Conservation (phyloP, 2,888 invertebrate species). For the Himalopsyche anomala region DNA sequence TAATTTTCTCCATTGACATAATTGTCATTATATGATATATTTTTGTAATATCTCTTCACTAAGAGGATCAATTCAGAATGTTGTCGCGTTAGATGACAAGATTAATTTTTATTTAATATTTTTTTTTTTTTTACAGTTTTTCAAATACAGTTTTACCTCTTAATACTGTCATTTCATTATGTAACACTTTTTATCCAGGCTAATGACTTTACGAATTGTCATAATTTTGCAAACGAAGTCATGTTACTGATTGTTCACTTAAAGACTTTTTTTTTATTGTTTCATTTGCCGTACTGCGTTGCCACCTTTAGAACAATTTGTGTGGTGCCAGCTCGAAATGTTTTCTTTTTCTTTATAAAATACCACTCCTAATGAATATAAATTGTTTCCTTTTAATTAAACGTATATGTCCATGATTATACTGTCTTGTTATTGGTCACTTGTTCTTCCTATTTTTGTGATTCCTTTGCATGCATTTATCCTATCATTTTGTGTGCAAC, state of each 20-base stretch:
- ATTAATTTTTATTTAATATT: no score
- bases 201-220: no score
- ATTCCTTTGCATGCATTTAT: not conserved
- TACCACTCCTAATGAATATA: not conserved
- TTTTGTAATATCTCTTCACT: slow-evolving; percentile 2
- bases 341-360: not conserved
- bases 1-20: not conserved
- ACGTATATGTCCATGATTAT: slow-evolving; percentile 28
- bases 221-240: no score
- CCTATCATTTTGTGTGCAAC: no score
- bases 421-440: slow-evolving; percentile 20
- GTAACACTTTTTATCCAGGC: no score
- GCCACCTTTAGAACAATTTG: not conserved
- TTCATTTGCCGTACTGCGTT: slow-evolving; percentile 29
- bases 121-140: no score
- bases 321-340: slow-evolving; percentile 31
- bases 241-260: no score
- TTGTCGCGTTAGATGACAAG: no score
- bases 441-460: not conserved
- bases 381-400: slow-evolving; percentile 32
- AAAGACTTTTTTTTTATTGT: not conserved
- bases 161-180: no score
- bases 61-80: not conserved
- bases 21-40: not conserved
- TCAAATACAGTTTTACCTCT: no score